Percentiles rank a stretch among this genome's conserved stretches.
These are phyloP conservation scores for Apamea anceps DNA, from an alignment of 2,888 invertebrate species.

Conservation along the genomic window DNA sequence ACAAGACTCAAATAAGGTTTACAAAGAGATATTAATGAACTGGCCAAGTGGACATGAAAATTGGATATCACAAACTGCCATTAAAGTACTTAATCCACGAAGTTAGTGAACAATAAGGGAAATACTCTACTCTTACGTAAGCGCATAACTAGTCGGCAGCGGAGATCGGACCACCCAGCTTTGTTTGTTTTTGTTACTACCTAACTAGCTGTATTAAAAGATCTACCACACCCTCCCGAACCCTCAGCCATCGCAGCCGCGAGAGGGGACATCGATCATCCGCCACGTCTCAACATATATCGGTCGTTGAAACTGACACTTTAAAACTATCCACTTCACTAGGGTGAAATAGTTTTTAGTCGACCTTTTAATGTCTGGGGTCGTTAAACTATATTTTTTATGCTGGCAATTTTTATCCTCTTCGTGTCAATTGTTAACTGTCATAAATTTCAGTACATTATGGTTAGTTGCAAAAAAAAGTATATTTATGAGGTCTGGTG, in stretches of 20 bases:
- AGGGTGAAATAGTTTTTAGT: conserved; percentile 70
- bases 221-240: conserved; percentile 61
- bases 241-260: conserved; percentile 45
- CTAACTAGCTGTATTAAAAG: conserved; percentile 69
- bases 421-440: conserved; percentile 28
- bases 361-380: conserved; percentile 61
- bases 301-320: conserved; percentile 73
- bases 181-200: conserved; percentile 79
- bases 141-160: conserved; percentile 66
- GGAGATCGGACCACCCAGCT: conserved; percentile 77
- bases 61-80: conserved; percentile 50
- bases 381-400: conserved; percentile 56
- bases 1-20: conserved; percentile 27
- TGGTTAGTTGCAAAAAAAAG: conserved; percentile 24
- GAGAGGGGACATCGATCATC: conserved; percentile 68
- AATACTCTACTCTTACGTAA: conserved; percentile 71
- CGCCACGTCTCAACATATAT: conserved; percentile 64
- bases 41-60: conserved; percentile 50
- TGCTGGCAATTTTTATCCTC: conserved; percentile 43
- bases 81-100: conserved; percentile 47
- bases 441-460: conserved; percentile 25
- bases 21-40: conserved; percentile 51
- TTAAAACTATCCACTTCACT: conserved; percentile 72
- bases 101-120: conserved; percentile 68
- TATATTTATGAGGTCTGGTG: conserved; percentile 9